Percentiles rank a stretch among this genome's conserved stretches.
These are phyloP conservation scores for Cantharis lateralis DNA, from an alignment of 2,888 invertebrate genomes.

Conservation along the genomic window DNA sequence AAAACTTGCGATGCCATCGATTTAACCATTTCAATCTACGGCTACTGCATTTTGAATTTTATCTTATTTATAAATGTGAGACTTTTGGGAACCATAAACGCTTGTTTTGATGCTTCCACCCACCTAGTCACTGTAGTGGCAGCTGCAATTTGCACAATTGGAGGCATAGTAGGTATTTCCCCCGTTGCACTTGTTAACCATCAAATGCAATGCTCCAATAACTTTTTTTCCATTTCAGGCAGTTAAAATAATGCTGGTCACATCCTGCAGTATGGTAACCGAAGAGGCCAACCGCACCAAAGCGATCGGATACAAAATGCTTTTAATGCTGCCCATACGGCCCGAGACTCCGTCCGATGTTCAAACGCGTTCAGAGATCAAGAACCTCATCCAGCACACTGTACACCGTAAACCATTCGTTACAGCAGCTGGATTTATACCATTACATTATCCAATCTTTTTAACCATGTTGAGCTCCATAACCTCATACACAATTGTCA, in stretches of 20 bases:
- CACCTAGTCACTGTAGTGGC: neutral
- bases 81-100: conserved; percentile 1
- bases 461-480: conserved; percentile 25
- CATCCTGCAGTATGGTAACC: conserved; percentile 30
- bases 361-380: conserved; percentile 11
- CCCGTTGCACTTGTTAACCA: neutral
- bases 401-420: conserved; percentile 15
- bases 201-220: neutral
- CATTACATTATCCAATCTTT: conserved; percentile 21
- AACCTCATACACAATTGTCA: conserved; percentile 25
- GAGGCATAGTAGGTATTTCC: neutral
- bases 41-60: neutral
- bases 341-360: neutral
- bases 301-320: conserved; percentile 30
- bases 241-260: conserved; percentile 28
- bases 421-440: conserved; percentile 29
- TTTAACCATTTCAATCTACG: neutral
- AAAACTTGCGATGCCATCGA: neutral
- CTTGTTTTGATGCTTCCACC: neutral
- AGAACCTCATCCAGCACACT: conserved; percentile 23
- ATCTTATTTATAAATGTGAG: neutral
- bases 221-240: conserved; percentile 20
- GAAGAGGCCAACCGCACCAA: conserved; percentile 33
- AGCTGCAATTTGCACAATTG: neutral
- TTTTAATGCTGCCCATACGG: conserved; percentile 31